phyloP scores from a whole-genome alignment of 2,797 vertebrate species.

The Botia kubotai region DNA sequence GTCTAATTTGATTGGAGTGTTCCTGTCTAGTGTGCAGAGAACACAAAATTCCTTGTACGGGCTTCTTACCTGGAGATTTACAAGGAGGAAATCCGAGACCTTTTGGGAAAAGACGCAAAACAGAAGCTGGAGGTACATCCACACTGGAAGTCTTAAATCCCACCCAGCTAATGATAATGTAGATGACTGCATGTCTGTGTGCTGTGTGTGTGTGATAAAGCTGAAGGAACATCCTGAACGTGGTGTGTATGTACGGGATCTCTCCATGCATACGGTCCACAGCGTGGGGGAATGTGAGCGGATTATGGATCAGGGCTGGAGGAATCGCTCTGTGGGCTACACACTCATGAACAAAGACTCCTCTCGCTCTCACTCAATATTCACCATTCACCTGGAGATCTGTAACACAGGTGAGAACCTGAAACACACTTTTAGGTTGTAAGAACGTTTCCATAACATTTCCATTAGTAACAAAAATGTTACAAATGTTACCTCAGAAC shows the following conservation, averaged over 20 bases:
- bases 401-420: constrained; percentile 80
- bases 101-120: constrained; percentile 87
- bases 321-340: constrained; percentile 85
- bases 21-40: constrained; percentile 85
- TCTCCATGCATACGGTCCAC: constrained; percentile 87
- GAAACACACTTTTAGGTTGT: too few species aligned
- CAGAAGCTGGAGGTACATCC: constrained; percentile 87
- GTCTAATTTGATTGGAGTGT: constrained; percentile 54
- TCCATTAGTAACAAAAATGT: too few species aligned
- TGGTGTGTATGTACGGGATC: constrained; percentile 83
- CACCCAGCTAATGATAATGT: background rate
- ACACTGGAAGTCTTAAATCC: background rate
- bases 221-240: constrained; percentile 90
- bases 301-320: constrained; percentile 86
- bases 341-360: constrained; percentile 92
- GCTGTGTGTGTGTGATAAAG: constrained; percentile 69
- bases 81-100: constrained; percentile 87
- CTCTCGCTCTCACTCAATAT: constrained; percentile 90
- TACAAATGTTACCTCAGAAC: too few species aligned
- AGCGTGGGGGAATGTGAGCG: constrained; percentile 84
- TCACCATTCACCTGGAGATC: constrained; percentile 89
- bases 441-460: too few species aligned
- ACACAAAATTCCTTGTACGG: constrained; percentile 87
- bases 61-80: constrained; percentile 92
- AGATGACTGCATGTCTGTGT: background rate